These are phyloP conservation scores for Tiphia femorata DNA, from an alignment of 2,888 invertebrate species.

Conservation along the genomic window DNA sequence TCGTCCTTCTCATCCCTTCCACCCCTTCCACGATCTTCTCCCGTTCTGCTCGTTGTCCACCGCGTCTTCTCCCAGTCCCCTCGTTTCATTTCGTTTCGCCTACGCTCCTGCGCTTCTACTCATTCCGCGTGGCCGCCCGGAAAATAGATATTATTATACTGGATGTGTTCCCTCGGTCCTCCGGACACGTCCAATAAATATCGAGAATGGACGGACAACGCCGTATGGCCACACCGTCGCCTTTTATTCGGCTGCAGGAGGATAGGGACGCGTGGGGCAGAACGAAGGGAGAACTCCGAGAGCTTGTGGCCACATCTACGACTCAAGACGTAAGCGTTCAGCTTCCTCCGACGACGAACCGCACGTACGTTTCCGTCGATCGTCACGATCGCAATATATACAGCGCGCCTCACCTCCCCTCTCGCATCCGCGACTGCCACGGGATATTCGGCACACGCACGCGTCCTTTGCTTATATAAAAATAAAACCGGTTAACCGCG, in stretches of 20 bases:
- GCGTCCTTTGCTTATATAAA: conserved; percentile 8
- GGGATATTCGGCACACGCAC: conserved; percentile 4
- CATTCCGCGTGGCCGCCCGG: conserved; percentile 52
- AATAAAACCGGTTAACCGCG: conserved; percentile 8
- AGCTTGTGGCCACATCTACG: too few species aligned
- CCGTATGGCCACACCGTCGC: conserved; percentile 24
- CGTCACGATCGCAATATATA: too few species aligned
- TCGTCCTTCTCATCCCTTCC: background rate
- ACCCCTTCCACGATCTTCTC: background rate
- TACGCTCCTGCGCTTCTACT: conserved; percentile 36
- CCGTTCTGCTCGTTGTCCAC: background rate
- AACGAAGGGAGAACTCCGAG: too few species aligned
- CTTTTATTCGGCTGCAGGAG: conserved; percentile 32
- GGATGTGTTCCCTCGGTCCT: conserved; percentile 41
- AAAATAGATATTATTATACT: conserved; percentile 59
- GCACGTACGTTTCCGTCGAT: too few species aligned
- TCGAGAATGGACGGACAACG: conserved; percentile 37
- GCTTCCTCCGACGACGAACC: too few species aligned
- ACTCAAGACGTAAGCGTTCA: too few species aligned
- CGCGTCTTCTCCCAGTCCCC: conserved; percentile 18
- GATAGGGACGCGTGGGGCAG: background rate
- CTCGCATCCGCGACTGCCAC: too few species aligned
- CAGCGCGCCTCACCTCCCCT: too few species aligned
- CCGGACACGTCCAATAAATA: conserved; percentile 55
- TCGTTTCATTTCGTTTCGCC: conserved; percentile 36